Evolutionary conservation across 1,140 invertebrate genomes (phyloP), one percentile per base, ranked within the genome.

Genomic region (Drosophila subpulchrella): DNA sequence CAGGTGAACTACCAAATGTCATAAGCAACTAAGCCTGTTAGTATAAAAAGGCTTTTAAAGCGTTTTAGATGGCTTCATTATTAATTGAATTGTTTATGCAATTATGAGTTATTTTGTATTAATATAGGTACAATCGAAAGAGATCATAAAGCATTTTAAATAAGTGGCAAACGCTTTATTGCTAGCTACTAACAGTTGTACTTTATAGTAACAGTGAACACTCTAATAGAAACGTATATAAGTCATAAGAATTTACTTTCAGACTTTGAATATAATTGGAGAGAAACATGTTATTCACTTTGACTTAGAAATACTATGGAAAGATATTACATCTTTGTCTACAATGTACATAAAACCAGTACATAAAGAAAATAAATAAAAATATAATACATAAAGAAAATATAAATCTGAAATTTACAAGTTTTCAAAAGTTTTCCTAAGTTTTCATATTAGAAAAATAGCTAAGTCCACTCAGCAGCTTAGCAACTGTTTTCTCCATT

Each of bases 1-100:
- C 71, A 50, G 51, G 24, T 44, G 6, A 53, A 36, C 71, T 55
- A 44, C n/a, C 44, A n/a, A 55, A 48, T 56, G 47, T 75, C 61
- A 75, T 57, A 57, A 20, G 46, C 48, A 55, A 36, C 44, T n/a
- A 30, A 46, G 17, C 17, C 7, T 3, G 42, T 20, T 44, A 5
- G 20, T 6, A 20, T 10, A 48, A 27, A 48, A 48, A 30, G 3
- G 12, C 5, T 20, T 20, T 47, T 1, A 62, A 57, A 71, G 30
- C 4, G 12, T 30, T 30, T 51, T 51, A 27, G n/a, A 12, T 17
- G 36, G 36, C 39, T 54, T 47, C 44, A 71, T 17, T 71, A 57
- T 48, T 57, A 30, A 71, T 71, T 56, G 44, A 11, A n/a, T 47
- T 30, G 65, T 36, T 68, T 20, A 24, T 38, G 17, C 17, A 13